A percentile compares a stretch with the other conserved stretches of the same genome.
Conservation (phyloP, 2,797 vertebrate genomes). For the Nannoperca obscura region DNA sequence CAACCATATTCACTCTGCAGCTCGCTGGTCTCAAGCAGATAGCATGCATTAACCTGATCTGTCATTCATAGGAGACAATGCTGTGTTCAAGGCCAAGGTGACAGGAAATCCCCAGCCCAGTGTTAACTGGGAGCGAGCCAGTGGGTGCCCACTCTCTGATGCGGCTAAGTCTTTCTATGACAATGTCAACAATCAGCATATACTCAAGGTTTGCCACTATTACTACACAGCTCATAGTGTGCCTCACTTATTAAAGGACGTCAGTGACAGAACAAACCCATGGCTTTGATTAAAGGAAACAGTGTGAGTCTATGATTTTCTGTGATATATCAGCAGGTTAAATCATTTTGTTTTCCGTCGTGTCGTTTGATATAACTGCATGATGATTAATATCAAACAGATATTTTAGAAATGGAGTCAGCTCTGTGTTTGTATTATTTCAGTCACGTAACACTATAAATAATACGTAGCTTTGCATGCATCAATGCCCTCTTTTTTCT, state of each 20-base stretch:
- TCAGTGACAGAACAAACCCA: not conserved
- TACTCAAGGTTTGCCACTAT: constrained; percentile 77
- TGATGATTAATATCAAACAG: not conserved
- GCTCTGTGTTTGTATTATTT: not conserved
- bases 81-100: constrained; percentile 73
- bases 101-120: constrained; percentile 71
- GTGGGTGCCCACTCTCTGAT: constrained; percentile 66
- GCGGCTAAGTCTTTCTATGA: constrained; percentile 70
- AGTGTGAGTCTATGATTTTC: not conserved
- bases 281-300: constrained; percentile 9
- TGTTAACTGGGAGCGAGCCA: constrained; percentile 72
- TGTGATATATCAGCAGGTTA: not conserved
- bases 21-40: not conserved
- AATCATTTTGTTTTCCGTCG: not conserved
- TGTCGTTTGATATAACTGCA: not conserved
- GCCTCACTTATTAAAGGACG: not conserved
- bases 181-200: constrained; percentile 75
- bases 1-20: not conserved
- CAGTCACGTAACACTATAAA: not conserved
- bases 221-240: not conserved
- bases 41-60: not conserved
- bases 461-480: not conserved
- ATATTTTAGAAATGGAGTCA: not conserved
- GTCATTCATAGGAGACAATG: constrained; percentile 68
- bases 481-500: not conserved